phyloP scores from a whole-genome alignment of 2,888 invertebrate species.

The Oxycera nigricornis region DNA sequence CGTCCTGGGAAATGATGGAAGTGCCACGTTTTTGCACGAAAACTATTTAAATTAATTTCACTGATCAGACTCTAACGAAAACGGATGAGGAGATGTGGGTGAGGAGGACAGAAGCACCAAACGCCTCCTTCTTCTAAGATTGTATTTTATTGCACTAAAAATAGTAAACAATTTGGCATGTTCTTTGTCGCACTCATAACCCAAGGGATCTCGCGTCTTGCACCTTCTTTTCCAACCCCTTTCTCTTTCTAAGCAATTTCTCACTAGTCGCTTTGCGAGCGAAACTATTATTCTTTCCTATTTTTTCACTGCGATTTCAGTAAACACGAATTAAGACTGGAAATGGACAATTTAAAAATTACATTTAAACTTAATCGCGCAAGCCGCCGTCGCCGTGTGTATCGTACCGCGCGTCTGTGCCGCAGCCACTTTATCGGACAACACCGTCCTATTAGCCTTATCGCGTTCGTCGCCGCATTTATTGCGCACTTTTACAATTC shows the following conservation, averaged over 20 bases:
- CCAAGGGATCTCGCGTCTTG: not conserved
- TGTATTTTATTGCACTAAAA: slow-evolving; percentile 38
- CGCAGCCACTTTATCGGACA: not conserved
- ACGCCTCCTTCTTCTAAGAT: not conserved
- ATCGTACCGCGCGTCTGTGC: not conserved
- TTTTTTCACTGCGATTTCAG: not conserved
- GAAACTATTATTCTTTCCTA: not conserved
- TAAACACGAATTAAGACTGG: not conserved
- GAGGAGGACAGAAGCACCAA: not conserved
- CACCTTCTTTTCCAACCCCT: not conserved
- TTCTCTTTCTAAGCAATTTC: slow-evolving; percentile 3
- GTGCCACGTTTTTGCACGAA: not conserved
- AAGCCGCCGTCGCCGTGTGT: not conserved
- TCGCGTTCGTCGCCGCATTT: slow-evolving; percentile 12
- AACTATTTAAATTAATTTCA: no score
- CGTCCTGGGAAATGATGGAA: not conserved
- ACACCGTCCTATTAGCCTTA: not conserved
- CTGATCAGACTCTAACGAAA: not conserved
- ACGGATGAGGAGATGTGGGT: not conserved
- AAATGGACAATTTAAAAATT: not conserved
- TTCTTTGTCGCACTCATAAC: slow-evolving; percentile 32
- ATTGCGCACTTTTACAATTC: slow-evolving; percentile 23
- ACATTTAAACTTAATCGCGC: not conserved
- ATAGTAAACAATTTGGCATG: slow-evolving; percentile 38
- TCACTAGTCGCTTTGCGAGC: not conserved